Evolutionary conservation across 1,140 invertebrate genomes (phyloP), one percentile per base, ranked within the genome.

Genomic region (Caligus rogercresseyi): DNA sequence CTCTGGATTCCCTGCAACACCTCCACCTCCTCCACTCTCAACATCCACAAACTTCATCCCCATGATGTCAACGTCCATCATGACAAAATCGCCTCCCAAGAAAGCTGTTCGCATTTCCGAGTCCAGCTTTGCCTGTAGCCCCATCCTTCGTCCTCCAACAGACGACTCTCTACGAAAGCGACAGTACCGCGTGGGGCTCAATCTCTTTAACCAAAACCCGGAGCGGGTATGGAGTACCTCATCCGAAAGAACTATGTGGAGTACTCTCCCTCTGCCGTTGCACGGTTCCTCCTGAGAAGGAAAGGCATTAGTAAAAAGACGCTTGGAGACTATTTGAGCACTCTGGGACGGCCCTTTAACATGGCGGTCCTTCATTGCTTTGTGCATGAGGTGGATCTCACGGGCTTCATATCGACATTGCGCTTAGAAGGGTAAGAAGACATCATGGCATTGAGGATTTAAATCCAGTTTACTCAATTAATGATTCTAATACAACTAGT

Each of bases 141-240:
- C 16, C 7, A 16, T 4, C 21, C n/a, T 15, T 19, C 2, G 4
- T 3, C 11, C 11, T 4, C 13, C 2, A 7, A 25, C 13, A 7
- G 61, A 63, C 25, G 61, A 63, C 13, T 18, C 24, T 19, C n/a
- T 55, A 15, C 71, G 81, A 54, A 81, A 81, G 69, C 71, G 95
- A 16, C 89, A 95, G 70, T 99, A 98, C 74, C 81, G 95, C 63
- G 93, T 98, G 0, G 95, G 95, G 4, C 76, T 99, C 25, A 99
- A 98, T 76, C 76, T 98, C 18, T 99, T 99, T 75, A 99, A 99
- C 75, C 98, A 98, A 78, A 97, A 97, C 72, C 94, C 95, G 1
- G 94, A 98, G 74, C 81, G 89, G 96, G 96, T 21, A 85, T 99
- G 56, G 82, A 82, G 18, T 97, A 97, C 73, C 80, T 99, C 54